Evolutionary conservation across 2,888 invertebrate genomes (phyloP).

Genomic region (Chloroclystis v-ata): DNA sequence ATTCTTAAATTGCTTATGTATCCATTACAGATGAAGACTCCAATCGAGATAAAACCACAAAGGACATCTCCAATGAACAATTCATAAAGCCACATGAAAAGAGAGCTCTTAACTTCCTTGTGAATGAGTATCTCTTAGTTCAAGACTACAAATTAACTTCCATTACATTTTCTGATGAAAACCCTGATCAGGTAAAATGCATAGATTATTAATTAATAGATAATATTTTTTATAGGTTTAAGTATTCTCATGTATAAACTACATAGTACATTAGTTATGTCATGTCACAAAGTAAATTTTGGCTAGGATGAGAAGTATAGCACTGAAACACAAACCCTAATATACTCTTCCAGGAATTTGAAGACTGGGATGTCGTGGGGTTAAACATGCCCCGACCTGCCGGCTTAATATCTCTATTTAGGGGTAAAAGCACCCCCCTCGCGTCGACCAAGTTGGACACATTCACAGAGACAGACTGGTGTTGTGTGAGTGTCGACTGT

Average conservation of each 20-base stretch:
- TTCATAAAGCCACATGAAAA: constrained; percentile 89
- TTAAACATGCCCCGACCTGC: constrained; percentile 90
- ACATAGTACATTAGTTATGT: too few species aligned
- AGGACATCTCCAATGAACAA: constrained; percentile 52
- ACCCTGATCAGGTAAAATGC: constrained; percentile 85
- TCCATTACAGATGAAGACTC: constrained; percentile 68
- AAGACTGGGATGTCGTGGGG: constrained; percentile 95
- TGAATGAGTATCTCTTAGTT: constrained; percentile 89
- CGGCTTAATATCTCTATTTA: constrained; percentile 82
- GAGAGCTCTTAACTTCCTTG: constrained; percentile 89
- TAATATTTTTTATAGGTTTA: too few species aligned
- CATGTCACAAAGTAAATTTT: too few species aligned
- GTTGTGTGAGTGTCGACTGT: constrained; percentile 46
- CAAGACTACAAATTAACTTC: constrained; percentile 91
- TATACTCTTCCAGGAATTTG: constrained; percentile 82
- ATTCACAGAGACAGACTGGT: constrained; percentile 67
- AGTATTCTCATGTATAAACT: too few species aligned
- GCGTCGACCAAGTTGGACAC: constrained; percentile 62
- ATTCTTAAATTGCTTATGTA: too few species aligned
- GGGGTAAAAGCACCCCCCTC: constrained; percentile 69
- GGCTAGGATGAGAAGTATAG: too few species aligned
- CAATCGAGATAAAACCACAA: constrained; percentile 58
- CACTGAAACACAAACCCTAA: too few species aligned
- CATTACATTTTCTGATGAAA: constrained; percentile 94
- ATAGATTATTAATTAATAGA: background rate